Percentiles rank a stretch among this genome's conserved stretches.
Evolutionary conservation across 2,113 vertebrate genomes (phyloP).

Genomic region (Marmota monax): DNA sequence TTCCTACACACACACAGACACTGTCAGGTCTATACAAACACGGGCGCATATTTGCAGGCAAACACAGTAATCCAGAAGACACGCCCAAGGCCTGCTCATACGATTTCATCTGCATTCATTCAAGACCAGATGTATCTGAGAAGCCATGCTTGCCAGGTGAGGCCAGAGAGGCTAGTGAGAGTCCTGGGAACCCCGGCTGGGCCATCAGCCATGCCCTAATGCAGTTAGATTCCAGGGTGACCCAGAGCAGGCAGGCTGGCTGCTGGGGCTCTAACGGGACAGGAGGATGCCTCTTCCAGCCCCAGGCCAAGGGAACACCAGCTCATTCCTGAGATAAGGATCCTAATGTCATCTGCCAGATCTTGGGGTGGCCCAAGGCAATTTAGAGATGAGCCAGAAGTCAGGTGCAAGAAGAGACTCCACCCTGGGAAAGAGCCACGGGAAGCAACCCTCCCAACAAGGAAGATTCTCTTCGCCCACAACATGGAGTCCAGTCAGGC

Average conservation of each 20-base stretch:
- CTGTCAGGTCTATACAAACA: not conserved
- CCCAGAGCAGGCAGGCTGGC: not conserved
- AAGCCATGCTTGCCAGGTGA: not conserved
- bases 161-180: not conserved
- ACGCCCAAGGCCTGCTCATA: not conserved
- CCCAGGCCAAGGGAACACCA: conserved; percentile 35
- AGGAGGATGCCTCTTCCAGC: conserved; percentile 28
- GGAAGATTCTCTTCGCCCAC: not conserved
- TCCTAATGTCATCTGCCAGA: conserved; percentile 60
- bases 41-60: not conserved
- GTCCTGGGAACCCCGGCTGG: not conserved
- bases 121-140: conserved; percentile 27
- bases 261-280: conserved; percentile 68
- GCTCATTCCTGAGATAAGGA: conserved; percentile 77
- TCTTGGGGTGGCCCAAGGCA: not conserved
- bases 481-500: not conserved
- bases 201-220: not conserved
- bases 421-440: conserved; percentile 4
- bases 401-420: not conserved
- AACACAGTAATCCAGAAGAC: not conserved
- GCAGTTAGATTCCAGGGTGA: not conserved
- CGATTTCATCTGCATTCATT: not conserved
- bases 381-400: conserved; percentile 25
- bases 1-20: not conserved
- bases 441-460: not conserved